Conservation (phyloP, 2,888 invertebrate genomes). For the Heteropelma amictum region DNA sequence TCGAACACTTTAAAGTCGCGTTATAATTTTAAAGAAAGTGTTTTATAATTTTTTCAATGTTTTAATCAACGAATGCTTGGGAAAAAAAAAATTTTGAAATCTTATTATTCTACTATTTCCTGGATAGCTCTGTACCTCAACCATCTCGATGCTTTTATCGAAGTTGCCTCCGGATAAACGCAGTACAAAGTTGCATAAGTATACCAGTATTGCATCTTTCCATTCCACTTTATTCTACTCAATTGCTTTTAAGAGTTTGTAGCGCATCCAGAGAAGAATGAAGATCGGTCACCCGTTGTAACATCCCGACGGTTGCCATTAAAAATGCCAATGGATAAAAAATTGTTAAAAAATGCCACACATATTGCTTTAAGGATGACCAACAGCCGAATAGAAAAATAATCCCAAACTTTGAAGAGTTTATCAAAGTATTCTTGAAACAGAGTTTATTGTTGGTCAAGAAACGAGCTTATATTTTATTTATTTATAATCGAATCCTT, state of each 20-base stretch:
- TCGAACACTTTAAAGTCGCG: too few relatives aligned
- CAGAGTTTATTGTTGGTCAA: too few relatives aligned
- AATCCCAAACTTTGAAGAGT: too few relatives aligned
- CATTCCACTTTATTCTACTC: slow-evolving; percentile 21
- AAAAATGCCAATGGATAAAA: too few relatives aligned
- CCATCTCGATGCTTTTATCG: not conserved
- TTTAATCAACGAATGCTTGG: slow-evolving; percentile 21
- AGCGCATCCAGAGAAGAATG: too few relatives aligned
- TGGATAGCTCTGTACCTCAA: slow-evolving; percentile 1
- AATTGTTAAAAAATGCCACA: too few relatives aligned
- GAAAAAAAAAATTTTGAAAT: not conserved
- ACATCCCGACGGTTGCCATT: not conserved
- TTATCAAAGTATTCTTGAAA: too few relatives aligned
- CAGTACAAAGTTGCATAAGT: slow-evolving; percentile 2
- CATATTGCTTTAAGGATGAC: too few relatives aligned
- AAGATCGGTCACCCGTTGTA: not conserved
- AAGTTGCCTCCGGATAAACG: not conserved
- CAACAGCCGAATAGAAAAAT: too few relatives aligned
- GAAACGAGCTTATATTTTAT: too few relatives aligned
- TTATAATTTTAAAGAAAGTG: not conserved
- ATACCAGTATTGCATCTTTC: slow-evolving; percentile 20
- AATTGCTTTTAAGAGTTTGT: slow-evolving; percentile 26
- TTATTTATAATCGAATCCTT: too few relatives aligned
- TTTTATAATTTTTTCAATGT: slow-evolving; percentile 3
- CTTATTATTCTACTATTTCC: not conserved